Evolutionary conservation across 1,140 invertebrate species (phyloP), one percentile per base, ranked within the genome.

Genomic region (Mercenaria mercenaria): DNA sequence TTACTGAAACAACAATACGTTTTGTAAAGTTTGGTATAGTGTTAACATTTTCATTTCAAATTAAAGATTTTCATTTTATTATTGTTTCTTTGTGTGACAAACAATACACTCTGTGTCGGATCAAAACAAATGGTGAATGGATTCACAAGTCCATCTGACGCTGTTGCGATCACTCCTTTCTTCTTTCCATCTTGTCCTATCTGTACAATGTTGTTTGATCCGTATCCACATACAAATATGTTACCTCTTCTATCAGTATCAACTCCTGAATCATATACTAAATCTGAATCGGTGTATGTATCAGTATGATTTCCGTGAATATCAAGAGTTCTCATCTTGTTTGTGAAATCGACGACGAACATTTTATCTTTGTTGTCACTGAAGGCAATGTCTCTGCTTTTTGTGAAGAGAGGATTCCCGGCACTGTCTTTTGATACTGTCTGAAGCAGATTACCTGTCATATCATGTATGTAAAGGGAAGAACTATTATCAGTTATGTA

Each of bases 181-280:
- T 81, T 64, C 79, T 81, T 64, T 15, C 79, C 79, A 39, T 81
- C 56, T n/a, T 61, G 3, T 52, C 52, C 47, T 37, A 81, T 37
- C 23, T 81, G 79, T 61, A 81, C 13, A 11, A 81, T 34, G 61
- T 59, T 81, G 26, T 81, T 50, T n/a, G 79, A n/a, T n/a, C n/a
- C n/a, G n/a, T n/a, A n/a, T n/a, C n/a, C n/a, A n/a, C n/a, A n/a
- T n/a, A n/a, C n/a, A 81, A 0, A 18, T 4, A 81, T 39, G 52
- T 39, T 64, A 34, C 79, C 79, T 37, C 32, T 81, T 39, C 56
- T 8, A 81, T 81, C 79, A 39, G 26, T 29, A 41, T 29, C 59
- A 23, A 81, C 79, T 10, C 47, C 79, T 6, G 32, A 1, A 37
- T 29, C 47, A 81, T 4, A 23, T 1, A 3, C 32, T 26, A 81